Evolutionary conservation across 2,113 vertebrate species (phyloP).

Genomic region (human): DNA sequence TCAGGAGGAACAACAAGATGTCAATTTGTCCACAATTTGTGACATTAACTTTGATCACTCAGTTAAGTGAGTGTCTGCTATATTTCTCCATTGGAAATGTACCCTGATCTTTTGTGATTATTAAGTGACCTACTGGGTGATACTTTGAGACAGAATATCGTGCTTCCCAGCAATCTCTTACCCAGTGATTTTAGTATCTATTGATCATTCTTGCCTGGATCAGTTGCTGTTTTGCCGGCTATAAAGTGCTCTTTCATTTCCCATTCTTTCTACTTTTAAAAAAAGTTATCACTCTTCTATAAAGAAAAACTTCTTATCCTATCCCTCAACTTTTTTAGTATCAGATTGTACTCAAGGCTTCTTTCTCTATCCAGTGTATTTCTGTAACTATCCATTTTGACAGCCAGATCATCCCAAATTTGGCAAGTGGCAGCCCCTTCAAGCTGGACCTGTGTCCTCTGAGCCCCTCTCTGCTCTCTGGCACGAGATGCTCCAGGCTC

Average conservation of each 20-base stretch:
- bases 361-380: neutral
- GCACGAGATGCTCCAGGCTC: neutral
- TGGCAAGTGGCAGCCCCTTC: neutral
- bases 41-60: neutral
- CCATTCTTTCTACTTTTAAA: neutral
- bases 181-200: neutral
- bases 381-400: neutral
- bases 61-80: neutral
- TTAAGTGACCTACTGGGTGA: neutral
- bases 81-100: neutral
- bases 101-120: neutral
- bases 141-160: neutral
- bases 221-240: neutral
- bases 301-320: neutral
- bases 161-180: neutral
- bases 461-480: neutral
- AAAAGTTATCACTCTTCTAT: neutral
- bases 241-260: neutral
- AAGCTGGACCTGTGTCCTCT: neutral
- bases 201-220: neutral
- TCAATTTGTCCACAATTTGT: neutral
- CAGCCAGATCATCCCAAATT: neutral
- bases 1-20: neutral
- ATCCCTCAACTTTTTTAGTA: neutral
- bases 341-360: neutral